Evolutionary conservation across 2,888 invertebrate species (phyloP).

Genomic region (Mylabris sibirica): DNA sequence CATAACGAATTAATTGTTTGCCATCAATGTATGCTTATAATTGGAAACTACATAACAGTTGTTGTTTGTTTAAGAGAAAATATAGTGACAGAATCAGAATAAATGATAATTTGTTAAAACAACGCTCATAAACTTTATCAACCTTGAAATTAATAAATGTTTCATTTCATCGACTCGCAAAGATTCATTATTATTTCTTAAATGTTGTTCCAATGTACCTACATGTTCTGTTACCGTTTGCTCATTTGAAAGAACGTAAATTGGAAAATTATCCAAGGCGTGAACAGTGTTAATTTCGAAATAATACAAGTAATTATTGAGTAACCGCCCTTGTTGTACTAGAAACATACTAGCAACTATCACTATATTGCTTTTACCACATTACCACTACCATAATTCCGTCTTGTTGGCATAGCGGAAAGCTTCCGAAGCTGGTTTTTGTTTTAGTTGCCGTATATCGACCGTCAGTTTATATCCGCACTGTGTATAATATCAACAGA

Average conservation of each 20-base stretch:
- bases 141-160: neutral
- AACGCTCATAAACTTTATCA: neutral
- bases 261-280: conserved; percentile 48
- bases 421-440: conserved; percentile 18
- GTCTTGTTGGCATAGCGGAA: conserved; percentile 15
- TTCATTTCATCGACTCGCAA: neutral
- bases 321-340: conserved; percentile 23
- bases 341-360: neutral
- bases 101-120: neutral
- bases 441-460: conserved; percentile 29
- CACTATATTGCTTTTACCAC: neutral
- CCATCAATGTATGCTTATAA: neutral
- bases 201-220: neutral
- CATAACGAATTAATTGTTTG: conserved; percentile 1
- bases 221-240: neutral
- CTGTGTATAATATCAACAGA: conserved; percentile 34
- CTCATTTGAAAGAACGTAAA: conserved; percentile 36
- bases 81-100: neutral
- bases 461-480: conserved; percentile 30
- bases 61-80: neutral
- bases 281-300: conserved; percentile 48
- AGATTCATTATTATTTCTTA: neutral
- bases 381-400: conserved; percentile 5
- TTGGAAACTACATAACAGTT: neutral
- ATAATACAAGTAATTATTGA: conserved; percentile 49